Base-by-base conservation (phyloP, 2,797 vertebrate genomes). In the Sebastes matsubarae region DNA sequence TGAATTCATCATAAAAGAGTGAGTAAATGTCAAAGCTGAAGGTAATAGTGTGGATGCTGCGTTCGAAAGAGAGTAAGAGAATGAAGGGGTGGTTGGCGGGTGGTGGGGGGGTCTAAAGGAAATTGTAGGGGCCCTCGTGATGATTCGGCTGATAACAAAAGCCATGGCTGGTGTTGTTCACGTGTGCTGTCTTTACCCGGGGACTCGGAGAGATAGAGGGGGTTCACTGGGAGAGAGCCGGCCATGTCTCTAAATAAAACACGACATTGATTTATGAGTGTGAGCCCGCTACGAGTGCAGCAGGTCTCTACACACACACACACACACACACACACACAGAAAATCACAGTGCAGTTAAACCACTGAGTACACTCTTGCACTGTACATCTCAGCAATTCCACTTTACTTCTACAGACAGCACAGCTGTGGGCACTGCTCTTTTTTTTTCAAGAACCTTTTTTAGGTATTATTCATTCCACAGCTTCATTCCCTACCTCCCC, bases 1-100 rank as follows among this genome's bases (percentile, higher is more conserved):
- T 93, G 92, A 94, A 93, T 94, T 93, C 89, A 90, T 94, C 93
- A 94, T 89, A 89, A 94, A 93, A 89, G 88, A 89, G 87, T 89
- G 89, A 92, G 87, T 90, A 90, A 93, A 90, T 93, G 93, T 93
- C 91, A 92, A 83, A 54, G 88, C 87, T 82, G 83, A 88, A 86
- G 85, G 87, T 88, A 84, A 88, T 63, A 81, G 80, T 82, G 83
- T 29, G 12, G 82, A 80, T 77, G 80, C 74, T 75, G 81, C 34
- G 50, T 82, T 88, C 25, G 57, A 79, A 91, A 89, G 82, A 52
- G 84, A 87, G 65, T 68, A 78, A 80, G 79, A 74, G 79, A 82
- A 89, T 63, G 81, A 76, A 70, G 57, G 18, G 20, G 25, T 11
- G 52, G 18, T 11, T 18, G 58, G 22, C 8, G 52, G 14, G 13